Evolutionary conservation across 1,140 invertebrate species (phyloP), one percentile per base, ranked within the genome.

Genomic region (Arctopsyche grandis): DNA sequence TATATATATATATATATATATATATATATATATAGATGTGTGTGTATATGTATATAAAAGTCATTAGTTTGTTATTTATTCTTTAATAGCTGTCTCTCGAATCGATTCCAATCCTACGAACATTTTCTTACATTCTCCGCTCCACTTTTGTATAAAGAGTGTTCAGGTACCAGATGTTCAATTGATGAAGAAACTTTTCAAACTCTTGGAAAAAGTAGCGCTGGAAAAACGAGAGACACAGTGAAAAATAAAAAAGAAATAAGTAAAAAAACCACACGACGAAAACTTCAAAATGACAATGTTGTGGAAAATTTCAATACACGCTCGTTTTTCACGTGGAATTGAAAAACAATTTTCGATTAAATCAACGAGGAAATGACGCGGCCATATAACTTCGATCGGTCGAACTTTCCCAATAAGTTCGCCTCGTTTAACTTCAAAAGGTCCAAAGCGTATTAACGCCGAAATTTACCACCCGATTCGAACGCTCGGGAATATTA

Each of bases 131-230:
- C 29, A 38, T 38, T 38, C 29, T 7, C 29, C 29, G 7, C 7
- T 38, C 29, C 29, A 38, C 29, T 4, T 38, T 38, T 38, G 29
- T 38, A 7, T 38, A 38, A 1, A 7, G 1, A 38, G 29, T 7
- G 29, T 38, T 38, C 29, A 66, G 63, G 63, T 26, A 66, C 22
- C 63, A 66, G 63, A 66, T 66, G 63, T 66, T 66, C 63, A 66
- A 66, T 66, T 66, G 24, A 66, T 66, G 24, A 66, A 66, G 63
- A 66, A 66, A 66, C 63, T 66, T 66, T 66, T 14, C 5, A 26
- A 38, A 38, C 24, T 52, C 16, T 52, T 52, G 1, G 48, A 52
- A 52, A 52, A 12, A 52, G 12, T 16, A 12, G 3, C 12, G 10
- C 4, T 52, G 3, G 16, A 52, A 52, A 52, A 14, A 52, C 12